Conservation (phyloP, 2,797 vertebrate species). For the Eulemur mongoz region DNA sequence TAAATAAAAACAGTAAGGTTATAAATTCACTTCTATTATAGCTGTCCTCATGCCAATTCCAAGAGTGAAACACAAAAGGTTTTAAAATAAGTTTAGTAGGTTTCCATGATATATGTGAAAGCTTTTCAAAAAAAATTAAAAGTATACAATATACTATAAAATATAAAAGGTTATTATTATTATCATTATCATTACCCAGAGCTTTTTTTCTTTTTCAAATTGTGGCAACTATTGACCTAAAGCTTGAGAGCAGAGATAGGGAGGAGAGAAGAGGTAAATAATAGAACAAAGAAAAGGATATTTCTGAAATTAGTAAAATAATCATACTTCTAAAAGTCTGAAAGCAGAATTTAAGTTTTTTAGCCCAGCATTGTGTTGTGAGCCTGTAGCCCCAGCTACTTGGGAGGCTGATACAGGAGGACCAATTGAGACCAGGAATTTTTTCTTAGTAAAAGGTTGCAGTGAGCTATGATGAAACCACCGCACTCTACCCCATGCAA, state of each 20-base stretch:
- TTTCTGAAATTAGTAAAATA: not conserved
- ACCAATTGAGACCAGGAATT: not conserved
- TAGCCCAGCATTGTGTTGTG: not conserved
- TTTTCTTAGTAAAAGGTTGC: not conserved
- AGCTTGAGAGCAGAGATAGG: not conserved
- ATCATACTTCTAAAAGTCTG: not conserved
- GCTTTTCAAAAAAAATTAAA: not conserved
- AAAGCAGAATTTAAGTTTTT: conserved; percentile 34
- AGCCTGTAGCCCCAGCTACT: not conserved
- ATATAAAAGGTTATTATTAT: not conserved
- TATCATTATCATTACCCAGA: not conserved
- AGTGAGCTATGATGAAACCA: not conserved
- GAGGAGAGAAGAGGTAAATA: not conserved
- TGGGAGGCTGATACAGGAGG: not conserved
- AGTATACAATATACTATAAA: not conserved
- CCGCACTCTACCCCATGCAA: not conserved
- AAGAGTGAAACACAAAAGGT: not conserved
- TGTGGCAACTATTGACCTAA: not conserved
- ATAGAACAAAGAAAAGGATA: not conserved
- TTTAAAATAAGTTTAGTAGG: not conserved
- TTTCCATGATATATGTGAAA: not conserved
- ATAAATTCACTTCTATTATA: not conserved
- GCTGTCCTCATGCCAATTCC: not conserved
- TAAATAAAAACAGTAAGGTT: not conserved
- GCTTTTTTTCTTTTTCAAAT: not conserved